These are phyloP conservation scores for Thinocorus orbignyianus DNA, from an alignment of 2,113 vertebrate genomes.

Conservation along the genomic window DNA sequence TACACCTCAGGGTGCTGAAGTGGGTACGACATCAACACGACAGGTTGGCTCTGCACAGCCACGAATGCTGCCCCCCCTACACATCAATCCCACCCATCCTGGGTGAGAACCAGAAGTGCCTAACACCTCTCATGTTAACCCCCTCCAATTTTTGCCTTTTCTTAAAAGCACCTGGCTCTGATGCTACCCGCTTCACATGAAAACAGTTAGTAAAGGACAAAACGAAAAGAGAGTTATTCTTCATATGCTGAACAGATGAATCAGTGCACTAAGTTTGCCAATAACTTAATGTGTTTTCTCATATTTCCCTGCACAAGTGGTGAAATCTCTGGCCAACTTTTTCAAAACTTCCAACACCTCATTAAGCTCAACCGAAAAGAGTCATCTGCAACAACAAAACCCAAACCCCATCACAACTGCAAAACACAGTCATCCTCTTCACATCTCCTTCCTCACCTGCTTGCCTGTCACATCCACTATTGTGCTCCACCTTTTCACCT, in stretches of 20 bases:
- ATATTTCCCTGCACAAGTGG: not conserved
- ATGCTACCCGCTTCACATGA: rapidly evolving
- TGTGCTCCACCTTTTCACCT: too few relatives aligned
- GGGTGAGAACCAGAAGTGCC: not conserved
- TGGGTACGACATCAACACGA: rapidly evolving
- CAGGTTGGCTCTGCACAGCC: rapidly evolving
- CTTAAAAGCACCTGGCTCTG: not conserved
- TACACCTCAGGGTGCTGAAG: not conserved
- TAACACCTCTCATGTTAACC: not conserved
- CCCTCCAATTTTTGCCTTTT: not conserved
- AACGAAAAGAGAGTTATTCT: not conserved
- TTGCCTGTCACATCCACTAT: not conserved
- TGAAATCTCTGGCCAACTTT: not conserved
- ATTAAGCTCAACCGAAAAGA: not conserved
- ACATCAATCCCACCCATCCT: not conserved
- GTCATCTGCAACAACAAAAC: not conserved
- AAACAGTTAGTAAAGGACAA: not conserved
- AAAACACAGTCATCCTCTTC: not conserved
- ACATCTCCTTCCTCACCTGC: not conserved
- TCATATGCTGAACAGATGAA: not conserved
- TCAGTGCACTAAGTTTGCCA: not conserved
- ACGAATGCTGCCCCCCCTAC: rapidly evolving
- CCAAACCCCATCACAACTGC: not conserved
- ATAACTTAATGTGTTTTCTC: not conserved
- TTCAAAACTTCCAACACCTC: not conserved